Evolutionary conservation across 2,797 vertebrate genomes (phyloP).

Genomic region (Perodicticus potto): DNA sequence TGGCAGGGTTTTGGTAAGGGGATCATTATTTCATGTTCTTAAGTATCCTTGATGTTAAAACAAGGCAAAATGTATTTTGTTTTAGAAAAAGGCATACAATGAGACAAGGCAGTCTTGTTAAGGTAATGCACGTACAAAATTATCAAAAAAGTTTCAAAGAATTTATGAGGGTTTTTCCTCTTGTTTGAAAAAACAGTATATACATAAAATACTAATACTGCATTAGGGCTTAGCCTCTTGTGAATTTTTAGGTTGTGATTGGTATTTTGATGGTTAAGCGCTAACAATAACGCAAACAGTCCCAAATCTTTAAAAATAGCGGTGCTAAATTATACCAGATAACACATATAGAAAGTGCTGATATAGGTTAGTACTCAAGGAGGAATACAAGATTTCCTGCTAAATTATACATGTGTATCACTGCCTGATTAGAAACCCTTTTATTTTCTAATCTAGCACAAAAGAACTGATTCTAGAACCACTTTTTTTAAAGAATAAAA

Average conservation of each 20-base stretch:
- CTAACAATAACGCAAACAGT: conserved; percentile 81
- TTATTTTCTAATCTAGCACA: conserved; percentile 84
- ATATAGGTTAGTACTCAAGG: conserved; percentile 71
- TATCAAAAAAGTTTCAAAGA: conserved; percentile 21
- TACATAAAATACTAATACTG: background rate
- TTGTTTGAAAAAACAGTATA: background rate
- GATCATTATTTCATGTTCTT: background rate
- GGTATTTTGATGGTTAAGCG: conserved; percentile 80
- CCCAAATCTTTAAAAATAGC: conserved; percentile 85
- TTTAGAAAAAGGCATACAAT: conserved; percentile 70
- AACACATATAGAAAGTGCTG: conserved; percentile 80
- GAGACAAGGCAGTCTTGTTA: conserved; percentile 15
- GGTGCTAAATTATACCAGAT: conserved; percentile 84
- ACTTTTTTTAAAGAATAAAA: conserved; percentile 83
- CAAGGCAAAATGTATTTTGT: conserved; percentile 3
- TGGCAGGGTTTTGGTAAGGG: background rate
- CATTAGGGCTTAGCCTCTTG: conserved; percentile 83
- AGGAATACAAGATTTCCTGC: conserved; percentile 76
- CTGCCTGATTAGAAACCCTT: conserved; percentile 84
- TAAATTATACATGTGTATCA: conserved; percentile 78
- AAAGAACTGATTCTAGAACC: conserved; percentile 83
- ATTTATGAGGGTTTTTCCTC: conserved; percentile 39
- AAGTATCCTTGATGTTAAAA: conserved; percentile 18
- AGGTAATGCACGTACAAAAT: background rate
- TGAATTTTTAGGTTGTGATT: conserved; percentile 81